These are phyloP conservation scores for Busseola fusca DNA, from an alignment of 2,888 invertebrate genomes.

Conservation along the genomic window DNA sequence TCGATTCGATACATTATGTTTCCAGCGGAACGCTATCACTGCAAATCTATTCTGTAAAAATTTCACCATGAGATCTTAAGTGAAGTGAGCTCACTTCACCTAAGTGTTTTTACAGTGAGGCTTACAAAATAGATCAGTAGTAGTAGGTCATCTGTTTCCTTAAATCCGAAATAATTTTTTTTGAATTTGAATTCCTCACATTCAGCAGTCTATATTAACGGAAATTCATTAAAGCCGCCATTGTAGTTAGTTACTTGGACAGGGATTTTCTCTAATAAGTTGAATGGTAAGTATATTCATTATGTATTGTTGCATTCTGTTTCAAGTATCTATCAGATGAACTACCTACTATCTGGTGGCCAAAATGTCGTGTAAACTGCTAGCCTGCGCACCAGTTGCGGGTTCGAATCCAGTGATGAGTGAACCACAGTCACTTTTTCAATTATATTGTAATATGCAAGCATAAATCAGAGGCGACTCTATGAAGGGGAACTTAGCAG, in stretches of 20 bases:
- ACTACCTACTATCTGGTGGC: background rate
- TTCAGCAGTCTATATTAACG: background rate
- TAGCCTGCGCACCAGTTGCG: background rate
- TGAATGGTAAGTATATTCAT: background rate
- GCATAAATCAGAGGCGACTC: background rate
- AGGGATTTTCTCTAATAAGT: background rate
- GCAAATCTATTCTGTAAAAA: too few relatives aligned
- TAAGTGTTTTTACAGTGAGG: background rate
- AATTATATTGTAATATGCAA: background rate
- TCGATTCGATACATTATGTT: too few relatives aligned
- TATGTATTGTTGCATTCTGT: background rate
- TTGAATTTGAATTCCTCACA: too few relatives aligned
- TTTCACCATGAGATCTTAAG: too few relatives aligned
- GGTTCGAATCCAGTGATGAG: slow-evolving; percentile 1
- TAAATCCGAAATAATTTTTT: too few relatives aligned
- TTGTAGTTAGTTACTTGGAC: background rate
- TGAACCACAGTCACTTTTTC: background rate
- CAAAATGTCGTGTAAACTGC: background rate
- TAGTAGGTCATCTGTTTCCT: background rate
- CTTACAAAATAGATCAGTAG: background rate
- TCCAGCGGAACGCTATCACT: background rate
- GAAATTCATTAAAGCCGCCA: background rate
- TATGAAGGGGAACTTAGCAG: background rate
- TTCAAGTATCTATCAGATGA: background rate
- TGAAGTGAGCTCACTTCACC: background rate